Base-by-base conservation (phyloP, 1,140 invertebrate species). In the Ostrea edulis region DNA sequence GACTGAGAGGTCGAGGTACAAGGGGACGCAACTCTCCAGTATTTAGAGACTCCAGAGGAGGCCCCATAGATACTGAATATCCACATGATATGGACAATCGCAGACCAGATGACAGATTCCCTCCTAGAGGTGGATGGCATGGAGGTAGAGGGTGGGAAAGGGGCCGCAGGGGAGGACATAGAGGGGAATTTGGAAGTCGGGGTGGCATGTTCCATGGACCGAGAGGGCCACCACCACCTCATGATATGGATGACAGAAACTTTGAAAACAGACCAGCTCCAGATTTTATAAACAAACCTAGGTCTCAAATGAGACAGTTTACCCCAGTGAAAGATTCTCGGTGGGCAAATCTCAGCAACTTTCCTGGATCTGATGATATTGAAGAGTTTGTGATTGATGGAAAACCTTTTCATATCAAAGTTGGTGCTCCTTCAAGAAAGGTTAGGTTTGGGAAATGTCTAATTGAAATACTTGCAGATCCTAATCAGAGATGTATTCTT, bases 321-420 rank as follows among this genome's bases (percentile, higher is more conserved):
- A 14, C 35, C 53, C 62, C 17, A 12, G 77, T 86, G 35, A 51
- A 86, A 86, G 68, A 86, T 29, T 51, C 82, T 14, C 87, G 91
- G 29, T 90, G 87, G 84, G 65, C 82, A 68, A 88, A 88, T 51
- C 87, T 89, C 86, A 58, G 53, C 22, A 88, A 89, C 55, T 85
- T 88, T 65, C 44, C n/a, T 9, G 87, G 88, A 17, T 87, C 87
- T 44, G 89, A 92, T 54, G 86, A 90, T 20, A 89, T 62, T 22
- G 93, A 93, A 88, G 93, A 94, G 85, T 89, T 94, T 89, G 92
- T 94, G 62, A 92, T 94, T 88, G 93, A 94, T 89, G 91, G 91
- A 20, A 93, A 92, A 87, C 92, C 92, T 54, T 94, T 90, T 91
- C 91, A 92, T 86, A 88, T 94, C 5, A 90, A 89, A 82, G 85